A percentile compares a stretch with the other conserved stretches of the same genome.
Evolutionary conservation across 2,888 invertebrate genomes (phyloP).

Genomic region (Phorcus lineatus): DNA sequence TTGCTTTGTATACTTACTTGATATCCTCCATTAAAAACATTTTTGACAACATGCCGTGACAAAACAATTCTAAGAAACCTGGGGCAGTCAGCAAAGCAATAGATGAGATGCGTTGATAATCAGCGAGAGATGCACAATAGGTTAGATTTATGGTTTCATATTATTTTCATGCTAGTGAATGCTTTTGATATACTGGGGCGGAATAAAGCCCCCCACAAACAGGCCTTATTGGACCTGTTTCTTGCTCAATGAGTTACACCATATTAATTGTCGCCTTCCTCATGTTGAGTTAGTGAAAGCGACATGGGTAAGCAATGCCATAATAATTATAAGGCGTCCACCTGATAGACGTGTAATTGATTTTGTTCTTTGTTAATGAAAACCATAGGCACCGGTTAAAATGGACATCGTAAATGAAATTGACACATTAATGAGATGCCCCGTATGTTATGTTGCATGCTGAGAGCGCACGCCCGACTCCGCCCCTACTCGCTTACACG

Average conservation of each 20-base stretch:
- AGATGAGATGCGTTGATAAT: too few species aligned
- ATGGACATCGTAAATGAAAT: slow-evolving; percentile 19
- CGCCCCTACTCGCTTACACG: not conserved
- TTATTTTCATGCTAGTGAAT: too few species aligned
- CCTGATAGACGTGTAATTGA: slow-evolving; percentile 14
- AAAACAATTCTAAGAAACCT: too few species aligned
- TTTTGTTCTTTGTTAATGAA: slow-evolving; percentile 7
- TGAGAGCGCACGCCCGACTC: not conserved
- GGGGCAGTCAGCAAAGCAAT: too few species aligned
- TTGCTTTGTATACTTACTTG: too few species aligned
- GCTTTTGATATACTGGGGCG: too few species aligned
- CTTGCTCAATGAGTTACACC: not conserved
- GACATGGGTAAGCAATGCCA: slow-evolving; percentile 1
- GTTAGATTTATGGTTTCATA: too few species aligned
- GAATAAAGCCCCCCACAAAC: too few species aligned
- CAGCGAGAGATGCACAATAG: too few species aligned
- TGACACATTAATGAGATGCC: slow-evolving; percentile 17
- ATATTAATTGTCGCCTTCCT: not conserved
- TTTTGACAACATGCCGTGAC: too few species aligned
- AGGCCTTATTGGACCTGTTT: too few species aligned
- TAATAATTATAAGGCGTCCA: slow-evolving; percentile 4
- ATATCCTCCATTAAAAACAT: too few species aligned
- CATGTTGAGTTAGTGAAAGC: not conserved
- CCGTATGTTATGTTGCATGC: slow-evolving; percentile 6
- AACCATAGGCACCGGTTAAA: slow-evolving; percentile 7